These are phyloP conservation scores for Cosmia trapezina DNA, from an alignment of 2,888 invertebrate species.

Conservation along the genomic window DNA sequence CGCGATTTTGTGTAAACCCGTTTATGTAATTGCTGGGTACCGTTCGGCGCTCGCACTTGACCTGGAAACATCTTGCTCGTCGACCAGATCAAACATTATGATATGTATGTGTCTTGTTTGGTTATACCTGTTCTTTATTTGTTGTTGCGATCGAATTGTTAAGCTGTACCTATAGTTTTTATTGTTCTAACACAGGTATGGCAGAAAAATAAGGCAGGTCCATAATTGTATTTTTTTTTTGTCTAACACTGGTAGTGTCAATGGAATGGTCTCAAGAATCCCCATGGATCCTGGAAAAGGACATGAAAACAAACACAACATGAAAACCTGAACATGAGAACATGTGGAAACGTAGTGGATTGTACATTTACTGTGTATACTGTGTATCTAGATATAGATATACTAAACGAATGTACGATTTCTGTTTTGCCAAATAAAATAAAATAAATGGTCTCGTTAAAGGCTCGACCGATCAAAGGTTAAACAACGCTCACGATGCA, in stretches of 20 bases:
- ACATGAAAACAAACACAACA: no score
- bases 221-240: no score
- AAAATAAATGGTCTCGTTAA: not conserved
- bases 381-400: no score
- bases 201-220: no score
- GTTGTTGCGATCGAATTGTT: not conserved
- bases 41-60: slow-evolving; percentile 76
- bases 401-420: no score
- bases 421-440: no score
- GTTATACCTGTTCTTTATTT: slow-evolving; percentile 19
- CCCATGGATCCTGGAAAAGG: no score
- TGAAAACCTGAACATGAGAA: no score
- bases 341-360: no score
- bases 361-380: no score
- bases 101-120: slow-evolving; percentile 57
- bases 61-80: slow-evolving; percentile 68
- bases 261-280: no score
- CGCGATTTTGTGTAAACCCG: slow-evolving; percentile 69
- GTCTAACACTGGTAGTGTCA: no score
- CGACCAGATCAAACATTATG: slow-evolving; percentile 61
- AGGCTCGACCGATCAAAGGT: not conserved
- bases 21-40: slow-evolving; percentile 77
- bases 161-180: slow-evolving; percentile 1
- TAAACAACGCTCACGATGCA: not conserved
- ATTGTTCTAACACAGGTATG: not conserved